Base-by-base conservation (phyloP, 1,140 invertebrate genomes). In the Anoplophora glabripennis region DNA sequence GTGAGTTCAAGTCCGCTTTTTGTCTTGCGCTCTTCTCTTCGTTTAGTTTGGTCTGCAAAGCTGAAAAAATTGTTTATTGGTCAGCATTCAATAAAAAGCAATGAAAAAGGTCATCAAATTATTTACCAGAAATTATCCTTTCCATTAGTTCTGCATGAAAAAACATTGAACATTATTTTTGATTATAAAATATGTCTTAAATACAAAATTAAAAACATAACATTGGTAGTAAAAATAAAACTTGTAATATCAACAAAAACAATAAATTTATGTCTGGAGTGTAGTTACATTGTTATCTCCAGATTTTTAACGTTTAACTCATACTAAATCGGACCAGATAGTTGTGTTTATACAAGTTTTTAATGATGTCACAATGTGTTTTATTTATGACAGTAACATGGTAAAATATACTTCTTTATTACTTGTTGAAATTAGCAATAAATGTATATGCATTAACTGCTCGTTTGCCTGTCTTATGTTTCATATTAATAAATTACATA, bases 1-100 rank as follows among this genome's bases (percentile, higher is more conserved):
- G 91, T 7, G 86, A 87, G 17, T 85, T 83, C 37, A 88, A 81
- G 71, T 96, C 93, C 0, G 90, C 86, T 58, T 89, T 87, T 71
- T 94, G 90, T 48, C 93, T 80, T 0, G 86, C 84, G 44, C 80
- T 84, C 72, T 94, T 94, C 73, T 96, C 93, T 74, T 95, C 92
- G 67, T 92, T 94, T 41, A 96, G 76, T 79, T 96, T 96, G 14
- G 83, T 82, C 84, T 96, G 93, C 58, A 96, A 79, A 45, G 90
- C 93, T 93, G 78, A 68, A 67, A 77, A 66, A 48, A 17, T 60
- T 66, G 57, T 28, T 5, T 28, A 3, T 28, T 28, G 5, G 3
- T 28, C 21, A 28, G n/a, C n/a, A n/a, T n/a, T n/a, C n/a, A n/a
- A n/a, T 5, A 28, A 28, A 5, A 28, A 5, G 3, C 5, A 3